phyloP scores from a whole-genome alignment of 2,888 invertebrate species.

The Oscheius sp. region DNA sequence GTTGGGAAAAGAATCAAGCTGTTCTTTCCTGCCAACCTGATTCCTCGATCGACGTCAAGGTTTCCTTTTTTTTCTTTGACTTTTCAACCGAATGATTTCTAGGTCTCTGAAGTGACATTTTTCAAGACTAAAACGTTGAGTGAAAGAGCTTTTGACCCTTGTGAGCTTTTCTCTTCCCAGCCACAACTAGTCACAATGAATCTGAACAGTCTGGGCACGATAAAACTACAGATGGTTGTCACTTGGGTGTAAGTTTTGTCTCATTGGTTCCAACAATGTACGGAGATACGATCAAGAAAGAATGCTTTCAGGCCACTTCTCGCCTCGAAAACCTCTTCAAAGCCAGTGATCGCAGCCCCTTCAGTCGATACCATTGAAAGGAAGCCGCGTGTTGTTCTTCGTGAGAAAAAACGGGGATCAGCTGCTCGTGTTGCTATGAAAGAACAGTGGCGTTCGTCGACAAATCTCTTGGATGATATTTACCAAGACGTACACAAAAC shows the following conservation, averaged over 20 bases:
- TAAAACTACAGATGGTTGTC: slow-evolving; percentile 75
- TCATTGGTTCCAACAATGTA: no score
- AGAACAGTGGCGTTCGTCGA: slow-evolving; percentile 67
- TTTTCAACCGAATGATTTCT: not conserved
- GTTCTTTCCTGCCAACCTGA: slow-evolving; percentile 73
- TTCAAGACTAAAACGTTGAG: slow-evolving; percentile 62
- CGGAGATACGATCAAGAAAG: no score
- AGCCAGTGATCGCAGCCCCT: slow-evolving; percentile 12
- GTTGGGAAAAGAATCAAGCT: slow-evolving; percentile 73
- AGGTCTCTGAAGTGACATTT: slow-evolving; percentile 61
- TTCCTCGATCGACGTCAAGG: slow-evolving; percentile 74
- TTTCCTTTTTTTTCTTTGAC: slow-evolving; percentile 51
- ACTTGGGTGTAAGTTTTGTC: slow-evolving; percentile 76
- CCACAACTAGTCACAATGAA: slow-evolving; percentile 76
- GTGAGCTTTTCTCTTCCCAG: slow-evolving; percentile 75
- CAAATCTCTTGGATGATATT: slow-evolving; percentile 63
- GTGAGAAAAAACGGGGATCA: slow-evolving; percentile 54
- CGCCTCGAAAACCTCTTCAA: slow-evolving; percentile 46
- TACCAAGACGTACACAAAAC: slow-evolving; percentile 65
- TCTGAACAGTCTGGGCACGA: slow-evolving; percentile 75
- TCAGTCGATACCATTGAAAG: slow-evolving; percentile 36
- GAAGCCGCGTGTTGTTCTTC: slow-evolving; percentile 45
- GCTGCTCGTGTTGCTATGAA: slow-evolving; percentile 55
- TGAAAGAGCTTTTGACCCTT: slow-evolving; percentile 75
- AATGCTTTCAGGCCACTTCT: slow-evolving; percentile 57